phyloP scores from a whole-genome alignment of 2,888 invertebrate genomes.

The Caenorhabditis doughertyi region DNA sequence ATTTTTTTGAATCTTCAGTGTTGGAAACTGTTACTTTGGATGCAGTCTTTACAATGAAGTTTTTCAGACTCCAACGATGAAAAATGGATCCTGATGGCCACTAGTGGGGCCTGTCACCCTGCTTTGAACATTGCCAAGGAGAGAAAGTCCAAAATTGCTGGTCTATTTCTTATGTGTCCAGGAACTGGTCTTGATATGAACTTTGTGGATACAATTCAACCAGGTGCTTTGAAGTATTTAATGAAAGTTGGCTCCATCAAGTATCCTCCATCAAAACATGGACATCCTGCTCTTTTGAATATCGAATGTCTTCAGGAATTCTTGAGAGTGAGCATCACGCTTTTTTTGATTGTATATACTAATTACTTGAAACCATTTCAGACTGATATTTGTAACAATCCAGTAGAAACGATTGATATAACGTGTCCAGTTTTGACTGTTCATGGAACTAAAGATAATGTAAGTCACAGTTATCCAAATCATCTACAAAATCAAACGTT shows the following conservation, averaged over 20 bases:
- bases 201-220: conserved; percentile 65
- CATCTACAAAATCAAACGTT: no score
- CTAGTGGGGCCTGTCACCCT: conserved; percentile 64
- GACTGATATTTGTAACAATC: conserved; percentile 59
- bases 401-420: conserved; percentile 49
- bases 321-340: conserved; percentile 56
- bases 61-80: conserved; percentile 38
- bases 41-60: background rate
- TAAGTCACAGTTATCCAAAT: no score
- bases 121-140: conserved; percentile 68
- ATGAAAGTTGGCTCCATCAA: conserved; percentile 41
- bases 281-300: conserved; percentile 64
- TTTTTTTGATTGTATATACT: no score
- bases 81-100: conserved; percentile 66
- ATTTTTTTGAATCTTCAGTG: background rate
- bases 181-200: conserved; percentile 61
- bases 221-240: conserved; percentile 54
- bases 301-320: conserved; percentile 61
- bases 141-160: conserved; percentile 54
- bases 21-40: background rate
- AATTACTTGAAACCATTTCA: conserved; percentile 31
- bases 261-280: conserved; percentile 69
- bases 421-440: conserved; percentile 65
- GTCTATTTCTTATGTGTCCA: conserved; percentile 69
- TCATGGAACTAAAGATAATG: conserved; percentile 67